Conservation (phyloP, 2,888 invertebrate genomes). For the Cylloceria caligata region DNA sequence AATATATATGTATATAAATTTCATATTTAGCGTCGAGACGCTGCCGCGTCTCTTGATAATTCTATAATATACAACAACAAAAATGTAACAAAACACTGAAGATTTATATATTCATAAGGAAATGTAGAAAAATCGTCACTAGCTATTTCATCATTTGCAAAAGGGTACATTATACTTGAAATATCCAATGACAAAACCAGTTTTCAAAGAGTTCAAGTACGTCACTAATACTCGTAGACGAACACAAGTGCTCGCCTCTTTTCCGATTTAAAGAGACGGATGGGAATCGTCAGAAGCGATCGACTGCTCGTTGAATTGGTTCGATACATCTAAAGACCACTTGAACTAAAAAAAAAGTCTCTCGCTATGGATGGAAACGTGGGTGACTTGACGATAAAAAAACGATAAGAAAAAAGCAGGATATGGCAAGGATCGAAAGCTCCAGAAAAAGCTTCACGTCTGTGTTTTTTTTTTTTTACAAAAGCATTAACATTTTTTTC, state of each 20-base stretch:
- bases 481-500: conserved; percentile 5
- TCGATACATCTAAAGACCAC: conserved; percentile 21
- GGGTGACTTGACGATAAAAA: conserved; percentile 16
- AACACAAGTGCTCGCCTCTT: conserved; percentile 14
- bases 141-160: neutral
- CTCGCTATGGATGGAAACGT: neutral
- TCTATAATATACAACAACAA: no score
- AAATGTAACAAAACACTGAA: no score
- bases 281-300: conserved; percentile 62
- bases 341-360: conserved; percentile 28
- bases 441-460: conserved; percentile 17
- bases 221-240: neutral
- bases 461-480: neutral
- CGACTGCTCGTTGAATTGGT: conserved; percentile 52
- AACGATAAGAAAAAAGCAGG: neutral
- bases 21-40: no score
- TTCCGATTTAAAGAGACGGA: conserved; percentile 55
- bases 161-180: neutral
- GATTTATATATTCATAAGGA: no score
- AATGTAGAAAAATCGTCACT: neutral
- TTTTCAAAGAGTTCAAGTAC: conserved; percentile 3
- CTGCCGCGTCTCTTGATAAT: no score
- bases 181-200: neutral
- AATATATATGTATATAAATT: no score
- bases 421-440: conserved; percentile 26